Base-by-base conservation (phyloP, 2,797 vertebrate species). In the Podarcis siculus region DNA sequence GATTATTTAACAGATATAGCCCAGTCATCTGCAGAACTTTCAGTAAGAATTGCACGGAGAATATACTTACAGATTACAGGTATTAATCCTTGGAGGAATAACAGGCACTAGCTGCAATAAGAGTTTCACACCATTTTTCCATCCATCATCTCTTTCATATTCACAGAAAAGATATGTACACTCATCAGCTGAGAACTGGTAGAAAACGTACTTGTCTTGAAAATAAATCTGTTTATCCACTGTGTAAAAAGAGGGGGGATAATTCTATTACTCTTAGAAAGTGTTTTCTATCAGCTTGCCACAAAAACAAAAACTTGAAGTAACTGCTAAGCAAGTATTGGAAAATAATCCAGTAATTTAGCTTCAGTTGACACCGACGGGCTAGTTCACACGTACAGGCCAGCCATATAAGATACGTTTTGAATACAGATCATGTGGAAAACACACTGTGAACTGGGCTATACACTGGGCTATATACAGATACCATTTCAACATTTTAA, bases 161-260 rank as follows among this genome's bases (percentile, higher is more conserved):
- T 99, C 98, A 90, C 99, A 99, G 96, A 97, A 98, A 30, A 98
- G 93, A 1, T 98, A 98, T 86, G 98, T 98, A 75, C 98, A 99
- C 95, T 99, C 98, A 91, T 99, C 98, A 0, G 98, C 98, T 80
- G 98, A 99, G 96, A 99, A 99, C 97, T 99, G 99, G 95, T 99
- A 99, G 97, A 98, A 99, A n/a, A 97, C 96, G 86, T 98, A 98
- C 73, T 96, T 97, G 92, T 99, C 99, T 66, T 98, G 98, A 95
- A 99, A 99, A 94, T 97, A 98, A 35, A 98, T 96, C 83, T 98
- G 97, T 92, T 98, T 98, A 95, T 99, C 98, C 96, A 98, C 98
- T 99, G 96, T 90, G 87, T 69, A 84, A 91, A 95, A 93, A 91
- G 87, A 93, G 76, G 49, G 49, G 9, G 88, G 25, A 49, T 49